These are phyloP conservation scores for Muscicapa striata DNA, from an alignment of 2,797 vertebrate genomes.

Conservation along the genomic window DNA sequence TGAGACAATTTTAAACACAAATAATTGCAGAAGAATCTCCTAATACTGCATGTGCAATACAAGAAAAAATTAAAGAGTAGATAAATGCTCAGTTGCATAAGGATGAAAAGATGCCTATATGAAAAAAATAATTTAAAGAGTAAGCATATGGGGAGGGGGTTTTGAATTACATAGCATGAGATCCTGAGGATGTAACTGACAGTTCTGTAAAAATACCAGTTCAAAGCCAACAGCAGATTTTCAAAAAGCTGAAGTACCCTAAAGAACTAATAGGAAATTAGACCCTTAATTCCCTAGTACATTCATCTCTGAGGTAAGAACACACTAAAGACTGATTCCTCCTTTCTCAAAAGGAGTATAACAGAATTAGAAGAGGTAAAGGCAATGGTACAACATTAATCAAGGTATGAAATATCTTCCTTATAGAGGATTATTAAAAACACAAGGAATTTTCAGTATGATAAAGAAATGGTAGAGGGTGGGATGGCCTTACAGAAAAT, in stretches of 20 bases:
- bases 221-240: background rate
- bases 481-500: background rate
- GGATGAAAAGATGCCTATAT: background rate
- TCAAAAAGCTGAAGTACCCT: background rate
- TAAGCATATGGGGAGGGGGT: fast-evolving
- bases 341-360: background rate
- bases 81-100: background rate
- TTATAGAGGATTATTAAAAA: background rate
- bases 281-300: background rate
- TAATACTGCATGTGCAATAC: background rate
- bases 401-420: background rate
- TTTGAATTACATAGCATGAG: background rate
- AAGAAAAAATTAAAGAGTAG: background rate
- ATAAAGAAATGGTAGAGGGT: background rate
- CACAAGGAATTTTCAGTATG: background rate
- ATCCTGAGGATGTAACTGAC: background rate
- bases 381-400: background rate
- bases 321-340: background rate
- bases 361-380: background rate
- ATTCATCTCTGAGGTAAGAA: background rate
- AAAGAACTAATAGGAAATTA: background rate
- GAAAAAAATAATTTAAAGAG: background rate
- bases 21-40: background rate
- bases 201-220: background rate
- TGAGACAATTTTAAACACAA: background rate